A percentile compares a stretch with the other conserved stretches of the same genome.
Conservation (phyloP, 2,113 vertebrate genomes). For the Papio anubis region DNA sequence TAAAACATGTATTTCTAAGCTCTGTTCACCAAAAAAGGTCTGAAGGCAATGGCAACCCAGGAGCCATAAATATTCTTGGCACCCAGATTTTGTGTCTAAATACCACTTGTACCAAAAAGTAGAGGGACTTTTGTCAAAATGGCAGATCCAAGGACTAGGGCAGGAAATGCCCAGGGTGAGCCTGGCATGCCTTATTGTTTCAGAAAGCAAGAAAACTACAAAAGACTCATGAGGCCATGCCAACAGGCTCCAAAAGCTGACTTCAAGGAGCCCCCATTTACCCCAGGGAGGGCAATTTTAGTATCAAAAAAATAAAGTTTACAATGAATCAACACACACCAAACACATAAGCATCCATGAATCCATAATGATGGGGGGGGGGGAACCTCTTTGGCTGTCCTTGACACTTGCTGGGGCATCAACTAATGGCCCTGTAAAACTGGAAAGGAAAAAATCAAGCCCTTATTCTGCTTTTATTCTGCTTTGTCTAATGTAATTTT, state of each 20-base stretch:
- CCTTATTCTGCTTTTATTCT: background rate
- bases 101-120: background rate
- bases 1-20: background rate
- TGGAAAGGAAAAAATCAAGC: background rate
- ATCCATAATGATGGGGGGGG: background rate
- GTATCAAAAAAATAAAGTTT: background rate
- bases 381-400: background rate
- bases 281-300: background rate
- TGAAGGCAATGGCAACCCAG: background rate
- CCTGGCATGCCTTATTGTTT: background rate
- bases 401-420: background rate
- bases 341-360: background rate
- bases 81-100: background rate
- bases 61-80: background rate
- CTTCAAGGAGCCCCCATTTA: no score
- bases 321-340: background rate
- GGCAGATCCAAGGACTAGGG: background rate
- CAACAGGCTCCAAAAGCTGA: background rate
- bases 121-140: background rate
- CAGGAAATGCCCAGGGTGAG: background rate
- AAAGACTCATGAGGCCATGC: background rate
- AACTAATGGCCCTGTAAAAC: background rate
- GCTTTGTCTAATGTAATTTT: background rate
- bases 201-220: no score
- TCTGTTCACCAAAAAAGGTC: background rate